These are phyloP conservation scores for Perizoma flavofasciatum DNA, from an alignment of 2,888 invertebrate genomes.

Conservation along the genomic window DNA sequence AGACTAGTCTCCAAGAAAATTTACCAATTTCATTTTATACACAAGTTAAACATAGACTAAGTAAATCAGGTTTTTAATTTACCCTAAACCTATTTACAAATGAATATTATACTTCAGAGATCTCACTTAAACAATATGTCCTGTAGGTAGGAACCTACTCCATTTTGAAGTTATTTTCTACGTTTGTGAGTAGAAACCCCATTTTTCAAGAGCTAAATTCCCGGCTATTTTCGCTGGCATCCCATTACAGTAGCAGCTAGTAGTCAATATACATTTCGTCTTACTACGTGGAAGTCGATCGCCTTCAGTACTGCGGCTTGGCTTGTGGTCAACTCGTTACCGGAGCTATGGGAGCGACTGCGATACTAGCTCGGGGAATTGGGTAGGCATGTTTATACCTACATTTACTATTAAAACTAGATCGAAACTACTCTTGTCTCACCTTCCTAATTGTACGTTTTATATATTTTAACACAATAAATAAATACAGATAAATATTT, in stretches of 20 bases:
- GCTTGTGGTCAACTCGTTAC: slow-evolving; percentile 43
- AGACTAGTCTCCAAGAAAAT: no score
- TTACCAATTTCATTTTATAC: no score
- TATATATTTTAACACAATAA: no score
- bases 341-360: slow-evolving; percentile 29
- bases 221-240: slow-evolving; percentile 13
- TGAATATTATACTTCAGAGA: no score
- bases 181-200: background rate
- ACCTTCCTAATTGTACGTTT: no score
- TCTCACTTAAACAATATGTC: no score
- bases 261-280: slow-evolving; percentile 22
- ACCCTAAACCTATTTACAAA: no score
- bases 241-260: slow-evolving; percentile 7
- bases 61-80: no score
- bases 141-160: no score
- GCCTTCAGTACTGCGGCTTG: slow-evolving; percentile 38
- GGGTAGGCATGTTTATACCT: slow-evolving; percentile 2
- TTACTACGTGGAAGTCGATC: slow-evolving; percentile 32
- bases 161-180: background rate
- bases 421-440: no score
- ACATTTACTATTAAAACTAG: background rate
- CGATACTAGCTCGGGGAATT: slow-evolving; percentile 7
- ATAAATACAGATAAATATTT: no score
- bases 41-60: no score
- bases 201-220: slow-evolving; percentile 2